These are phyloP conservation scores for Nothocercus nigrocapillus DNA, from an alignment of 2,113 vertebrate genomes.

Conservation along the genomic window DNA sequence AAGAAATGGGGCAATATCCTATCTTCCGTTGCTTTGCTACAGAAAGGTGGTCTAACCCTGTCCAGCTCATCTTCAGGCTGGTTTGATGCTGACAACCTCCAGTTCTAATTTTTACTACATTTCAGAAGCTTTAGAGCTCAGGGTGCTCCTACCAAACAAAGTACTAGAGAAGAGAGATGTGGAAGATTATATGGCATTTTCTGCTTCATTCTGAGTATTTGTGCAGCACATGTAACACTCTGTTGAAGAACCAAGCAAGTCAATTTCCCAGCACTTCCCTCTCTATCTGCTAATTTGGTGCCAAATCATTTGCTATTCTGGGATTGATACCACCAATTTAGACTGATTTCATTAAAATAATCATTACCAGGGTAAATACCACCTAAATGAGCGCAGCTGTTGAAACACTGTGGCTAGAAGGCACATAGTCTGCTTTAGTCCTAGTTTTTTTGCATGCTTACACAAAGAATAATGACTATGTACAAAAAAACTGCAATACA, in stretches of 20 bases:
- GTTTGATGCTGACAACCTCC: not conserved
- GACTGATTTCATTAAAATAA: conserved; percentile 43
- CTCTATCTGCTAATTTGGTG: not conserved
- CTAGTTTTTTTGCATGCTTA: not conserved
- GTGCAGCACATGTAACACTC: not conserved
- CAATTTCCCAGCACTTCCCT: not conserved
- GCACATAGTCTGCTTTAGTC: not conserved
- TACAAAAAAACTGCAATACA: conserved; percentile 11
- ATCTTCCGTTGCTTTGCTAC: not conserved
- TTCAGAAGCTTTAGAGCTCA: not conserved
- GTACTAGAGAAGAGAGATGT: not conserved
- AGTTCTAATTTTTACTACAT: not conserved
- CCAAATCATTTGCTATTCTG: conserved; percentile 1
- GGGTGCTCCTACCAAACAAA: not conserved
- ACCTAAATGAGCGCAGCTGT: not conserved
- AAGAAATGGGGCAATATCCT: not conserved
- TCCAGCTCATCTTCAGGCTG: not conserved
- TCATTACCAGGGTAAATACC: conserved; percentile 9
- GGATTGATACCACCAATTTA: conserved; percentile 32
- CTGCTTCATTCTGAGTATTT: not conserved
- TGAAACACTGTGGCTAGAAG: conserved; percentile 1
- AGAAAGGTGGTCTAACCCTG: not conserved
- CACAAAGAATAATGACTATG: conserved; percentile 26
- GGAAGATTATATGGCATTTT: not conserved
- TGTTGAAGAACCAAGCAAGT: not conserved